Evolutionary conservation across 2,888 invertebrate genomes (phyloP).

Genomic region (Spilarctia lutea): DNA sequence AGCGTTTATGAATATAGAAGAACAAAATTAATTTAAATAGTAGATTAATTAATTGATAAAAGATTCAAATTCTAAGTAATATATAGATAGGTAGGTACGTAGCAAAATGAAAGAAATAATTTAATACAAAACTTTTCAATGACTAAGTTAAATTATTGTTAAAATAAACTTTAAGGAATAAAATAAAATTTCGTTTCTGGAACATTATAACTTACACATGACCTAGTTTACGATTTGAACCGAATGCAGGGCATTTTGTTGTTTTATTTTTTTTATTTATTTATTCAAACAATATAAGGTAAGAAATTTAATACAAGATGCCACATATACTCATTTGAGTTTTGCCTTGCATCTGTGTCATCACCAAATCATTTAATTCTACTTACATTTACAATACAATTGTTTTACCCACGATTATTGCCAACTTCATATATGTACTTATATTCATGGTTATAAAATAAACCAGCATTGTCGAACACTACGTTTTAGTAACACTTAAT

Average conservation of each 20-base stretch:
- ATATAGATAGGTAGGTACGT: constrained; percentile 30
- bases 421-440: too few relatives aligned
- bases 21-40: constrained; percentile 57
- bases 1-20: constrained; percentile 52
- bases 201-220: not conserved
- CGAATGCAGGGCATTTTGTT: not conserved
- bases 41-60: constrained; percentile 58
- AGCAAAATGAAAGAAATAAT: constrained; percentile 37
- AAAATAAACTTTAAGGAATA: constrained; percentile 24
- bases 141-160: constrained; percentile 32
- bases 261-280: too few relatives aligned
- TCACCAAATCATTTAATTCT: too few relatives aligned
- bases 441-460: too few relatives aligned
- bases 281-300: too few relatives aligned
- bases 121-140: constrained; percentile 28
- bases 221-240: not conserved
- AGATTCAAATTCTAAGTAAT: constrained; percentile 34
- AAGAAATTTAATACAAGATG: too few relatives aligned
- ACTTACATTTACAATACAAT: too few relatives aligned
- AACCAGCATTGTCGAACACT: too few relatives aligned
- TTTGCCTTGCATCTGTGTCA: too few relatives aligned
- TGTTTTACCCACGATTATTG: too few relatives aligned
- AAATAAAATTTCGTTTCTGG: not conserved
- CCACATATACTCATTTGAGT: too few relatives aligned
- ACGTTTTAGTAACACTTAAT: too few relatives aligned